These are phyloP conservation scores for Antheraea pernyi DNA, from an alignment of 1,140 invertebrate genomes.

Conservation along the genomic window DNA sequence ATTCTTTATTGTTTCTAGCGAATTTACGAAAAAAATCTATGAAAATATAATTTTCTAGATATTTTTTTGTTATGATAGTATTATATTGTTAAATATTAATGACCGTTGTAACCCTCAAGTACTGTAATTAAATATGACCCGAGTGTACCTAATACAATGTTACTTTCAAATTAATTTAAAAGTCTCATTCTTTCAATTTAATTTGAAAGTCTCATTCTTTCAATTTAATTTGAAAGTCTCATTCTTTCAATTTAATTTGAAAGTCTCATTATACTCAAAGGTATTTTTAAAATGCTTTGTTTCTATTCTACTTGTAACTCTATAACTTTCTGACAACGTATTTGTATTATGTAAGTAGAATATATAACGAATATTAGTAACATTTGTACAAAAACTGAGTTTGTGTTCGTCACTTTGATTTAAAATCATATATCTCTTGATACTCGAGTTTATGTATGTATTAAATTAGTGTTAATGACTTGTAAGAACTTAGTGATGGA, in stretches of 20 bases:
- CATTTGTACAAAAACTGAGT: neutral
- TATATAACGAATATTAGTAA: neutral
- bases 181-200: neutral
- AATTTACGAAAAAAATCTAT: neutral
- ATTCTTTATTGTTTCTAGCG: neutral
- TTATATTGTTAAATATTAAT: neutral
- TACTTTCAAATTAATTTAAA: conserved; percentile 7
- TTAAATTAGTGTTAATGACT: neutral
- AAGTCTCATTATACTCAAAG: neutral
- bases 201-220: neutral
- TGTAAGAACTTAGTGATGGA: neutral
- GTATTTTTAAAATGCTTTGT: neutral
- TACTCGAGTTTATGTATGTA: neutral
- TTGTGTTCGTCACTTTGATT: neutral
- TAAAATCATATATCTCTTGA: neutral
- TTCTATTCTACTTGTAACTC: neutral
- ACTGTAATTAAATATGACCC: neutral
- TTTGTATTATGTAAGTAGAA: neutral
- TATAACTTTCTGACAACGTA: neutral
- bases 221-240: neutral
- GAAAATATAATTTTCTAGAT: too few species aligned
- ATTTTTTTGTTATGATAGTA: too few species aligned
- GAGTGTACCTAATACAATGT: neutral
- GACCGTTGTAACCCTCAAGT: neutral
- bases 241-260: neutral